Evolutionary conservation across 1,140 invertebrate species (phyloP).

Genomic region (Drosophila orosa): DNA sequence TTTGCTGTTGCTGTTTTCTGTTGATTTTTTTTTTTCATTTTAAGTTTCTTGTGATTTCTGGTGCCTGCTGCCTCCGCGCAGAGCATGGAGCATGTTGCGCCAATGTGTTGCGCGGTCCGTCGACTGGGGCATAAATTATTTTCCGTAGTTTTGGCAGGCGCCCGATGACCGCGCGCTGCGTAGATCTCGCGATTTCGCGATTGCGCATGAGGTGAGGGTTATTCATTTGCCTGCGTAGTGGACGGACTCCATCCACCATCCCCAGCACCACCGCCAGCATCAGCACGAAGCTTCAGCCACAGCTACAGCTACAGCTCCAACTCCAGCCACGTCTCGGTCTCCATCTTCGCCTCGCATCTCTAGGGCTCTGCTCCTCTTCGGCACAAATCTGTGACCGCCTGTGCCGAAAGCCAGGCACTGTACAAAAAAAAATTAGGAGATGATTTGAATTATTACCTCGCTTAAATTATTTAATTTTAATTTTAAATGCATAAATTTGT

Average conservation of each 20-base stretch:
- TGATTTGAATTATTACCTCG: not conserved
- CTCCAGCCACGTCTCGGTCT: conserved; percentile 1
- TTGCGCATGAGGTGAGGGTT: conserved; percentile 77
- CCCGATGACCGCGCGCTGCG: conserved; percentile 77
- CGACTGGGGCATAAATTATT: conserved; percentile 83
- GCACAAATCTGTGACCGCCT: conserved; percentile 47
- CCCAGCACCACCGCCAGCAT: conserved; percentile 13
- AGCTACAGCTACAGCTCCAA: not conserved
- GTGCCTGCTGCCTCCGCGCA: conserved; percentile 16
- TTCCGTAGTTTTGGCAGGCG: conserved; percentile 82
- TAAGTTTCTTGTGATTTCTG: conserved; percentile 23
- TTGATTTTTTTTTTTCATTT: conserved; percentile 1
- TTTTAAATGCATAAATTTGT: not conserved
- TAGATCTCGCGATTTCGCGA: conserved; percentile 76
- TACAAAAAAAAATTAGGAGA: not conserved
- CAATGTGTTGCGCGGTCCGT: conserved; percentile 76
- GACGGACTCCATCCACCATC: conserved; percentile 19
- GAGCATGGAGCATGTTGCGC: conserved; percentile 72
- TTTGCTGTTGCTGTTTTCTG: conserved; percentile 1
- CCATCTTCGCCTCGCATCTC: conserved; percentile 30
- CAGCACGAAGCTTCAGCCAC: conserved; percentile 3
- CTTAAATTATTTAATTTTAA: not conserved
- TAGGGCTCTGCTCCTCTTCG: conserved; percentile 29
- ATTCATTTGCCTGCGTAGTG: conserved; percentile 61
- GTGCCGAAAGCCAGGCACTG: conserved; percentile 35